Base-by-base conservation (phyloP, 2,113 vertebrate species). In the Macaca mulatta region DNA sequence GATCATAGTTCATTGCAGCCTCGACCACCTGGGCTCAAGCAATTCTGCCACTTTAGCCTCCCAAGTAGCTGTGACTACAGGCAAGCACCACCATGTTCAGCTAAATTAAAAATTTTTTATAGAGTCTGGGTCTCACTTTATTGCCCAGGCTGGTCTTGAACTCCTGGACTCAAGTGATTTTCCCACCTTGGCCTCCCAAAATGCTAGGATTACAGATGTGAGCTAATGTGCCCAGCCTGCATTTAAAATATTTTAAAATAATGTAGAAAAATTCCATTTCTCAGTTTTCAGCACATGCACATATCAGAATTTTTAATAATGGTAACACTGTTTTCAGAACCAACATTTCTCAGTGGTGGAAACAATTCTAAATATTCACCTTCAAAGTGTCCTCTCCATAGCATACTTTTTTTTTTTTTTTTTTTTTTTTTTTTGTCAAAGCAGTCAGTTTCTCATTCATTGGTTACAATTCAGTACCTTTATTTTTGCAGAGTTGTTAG, bases 401-500 rank as follows among this genome's bases (percentile, higher is more conserved):
- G 79, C 59, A 87, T 70, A 32, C n/a, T 13, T 88, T 93, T 92
- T 75, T 90, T 16, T 93, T 92, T 40, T 57, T 75, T 88, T 74
- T 13, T 88, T 93, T 92, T 75, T 90, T 16, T 93, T 92, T 40
- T 57, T 75, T 88, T 74, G 55, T 89, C 74, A 50, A 79, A 93
- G 55, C 7, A 43, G 35, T 27, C 14, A 13, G 30, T 84, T 80
- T 75, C 67, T 75, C 30, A n/a, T 12, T 61, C 59, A 45, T 4
- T 32, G 32, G 14, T 64, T 32, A 50, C 1, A 75, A 23, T n/a
- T 59, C 5, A 1, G 52, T 6, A 30, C 87, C 64, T 89, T 69
- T 59, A 25, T 84, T 91, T 97, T 79, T 32, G 40, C 25, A 69
- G 70, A 55, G 38, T 67, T 55, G 8, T 22, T 61, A 57, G 74